Percentiles rank a stretch among this genome's conserved stretches.
Conservation (phyloP, 2,888 invertebrate species). For the Euphydryas editha region DNA sequence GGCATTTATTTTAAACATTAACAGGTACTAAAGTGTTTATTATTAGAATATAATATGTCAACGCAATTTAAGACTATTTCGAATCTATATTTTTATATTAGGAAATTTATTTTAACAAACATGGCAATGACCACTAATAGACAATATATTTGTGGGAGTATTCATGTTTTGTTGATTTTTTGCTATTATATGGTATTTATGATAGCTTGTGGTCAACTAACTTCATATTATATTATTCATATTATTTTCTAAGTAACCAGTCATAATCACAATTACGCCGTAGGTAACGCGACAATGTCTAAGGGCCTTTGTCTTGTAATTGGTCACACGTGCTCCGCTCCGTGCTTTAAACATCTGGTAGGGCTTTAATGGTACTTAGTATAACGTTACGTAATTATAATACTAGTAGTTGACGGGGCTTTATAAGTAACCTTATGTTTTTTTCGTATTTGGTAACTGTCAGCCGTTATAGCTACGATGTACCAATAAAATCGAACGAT, state of each 20-base stretch:
- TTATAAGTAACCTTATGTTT: background rate
- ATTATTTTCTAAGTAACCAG: slow-evolving; percentile 26
- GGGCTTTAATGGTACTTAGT: slow-evolving; percentile 10
- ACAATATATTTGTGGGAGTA: background rate
- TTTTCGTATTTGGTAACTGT: background rate
- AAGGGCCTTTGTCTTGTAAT: slow-evolving; percentile 64
- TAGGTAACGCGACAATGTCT: slow-evolving; percentile 46
- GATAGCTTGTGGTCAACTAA: slow-evolving; percentile 1
- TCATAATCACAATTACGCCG: slow-evolving; percentile 19
- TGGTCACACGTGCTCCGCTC: slow-evolving; percentile 59
- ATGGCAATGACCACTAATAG: background rate
- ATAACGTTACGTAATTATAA: slow-evolving; percentile 31
- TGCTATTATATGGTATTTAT: background rate
- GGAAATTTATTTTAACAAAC: no score
- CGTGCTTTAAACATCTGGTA: slow-evolving; percentile 28
- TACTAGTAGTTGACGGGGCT: background rate
- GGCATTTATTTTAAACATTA: no score
- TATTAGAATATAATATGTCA: no score
- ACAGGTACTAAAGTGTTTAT: no score
- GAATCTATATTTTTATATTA: no score
- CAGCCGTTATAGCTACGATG: background rate
- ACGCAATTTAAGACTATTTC: no score
- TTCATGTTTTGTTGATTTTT: background rate
- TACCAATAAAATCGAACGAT: no score
- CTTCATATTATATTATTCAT: slow-evolving; percentile 7